Evolutionary conservation across 2,113 vertebrate species (phyloP).

Genomic region (Oncorhynchus clarkii): DNA sequence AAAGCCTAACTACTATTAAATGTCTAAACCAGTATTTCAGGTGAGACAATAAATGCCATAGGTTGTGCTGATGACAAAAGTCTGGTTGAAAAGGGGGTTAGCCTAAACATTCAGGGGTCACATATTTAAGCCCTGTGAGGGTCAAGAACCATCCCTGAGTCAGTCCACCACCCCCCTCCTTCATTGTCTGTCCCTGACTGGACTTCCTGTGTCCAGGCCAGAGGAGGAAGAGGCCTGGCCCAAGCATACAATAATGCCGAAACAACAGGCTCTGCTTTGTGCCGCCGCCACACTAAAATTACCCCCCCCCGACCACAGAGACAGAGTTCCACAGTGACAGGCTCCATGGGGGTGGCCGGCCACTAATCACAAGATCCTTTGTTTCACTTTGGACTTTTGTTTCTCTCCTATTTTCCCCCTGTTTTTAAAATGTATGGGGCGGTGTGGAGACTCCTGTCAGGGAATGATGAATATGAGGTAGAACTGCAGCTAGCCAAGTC

Average conservation of each 20-base stretch:
- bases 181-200: constrained; percentile 32
- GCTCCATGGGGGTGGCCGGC: constrained; percentile 38
- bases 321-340: constrained; percentile 48
- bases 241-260: constrained; percentile 46
- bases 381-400: constrained; percentile 50
- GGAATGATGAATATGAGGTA: constrained; percentile 30
- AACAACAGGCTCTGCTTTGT: constrained; percentile 64
- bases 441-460: constrained; percentile 31
- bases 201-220: constrained; percentile 50
- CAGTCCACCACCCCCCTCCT: constrained; percentile 15
- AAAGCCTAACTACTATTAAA: background rate
- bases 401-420: background rate
- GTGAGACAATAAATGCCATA: background rate
- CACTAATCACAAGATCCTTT: constrained; percentile 57
- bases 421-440: constrained; percentile 29
- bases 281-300: constrained; percentile 53
- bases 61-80: background rate
- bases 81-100: background rate
- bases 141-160: constrained; percentile 10
- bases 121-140: constrained; percentile 21
- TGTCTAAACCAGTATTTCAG: background rate
- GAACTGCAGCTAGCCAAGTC: constrained; percentile 10
- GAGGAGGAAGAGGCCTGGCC: constrained; percentile 26
- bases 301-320: constrained; percentile 21
- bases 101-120: constrained; percentile 16